Conservation (phyloP, 2,113 vertebrate species). For the Pipa parva region DNA sequence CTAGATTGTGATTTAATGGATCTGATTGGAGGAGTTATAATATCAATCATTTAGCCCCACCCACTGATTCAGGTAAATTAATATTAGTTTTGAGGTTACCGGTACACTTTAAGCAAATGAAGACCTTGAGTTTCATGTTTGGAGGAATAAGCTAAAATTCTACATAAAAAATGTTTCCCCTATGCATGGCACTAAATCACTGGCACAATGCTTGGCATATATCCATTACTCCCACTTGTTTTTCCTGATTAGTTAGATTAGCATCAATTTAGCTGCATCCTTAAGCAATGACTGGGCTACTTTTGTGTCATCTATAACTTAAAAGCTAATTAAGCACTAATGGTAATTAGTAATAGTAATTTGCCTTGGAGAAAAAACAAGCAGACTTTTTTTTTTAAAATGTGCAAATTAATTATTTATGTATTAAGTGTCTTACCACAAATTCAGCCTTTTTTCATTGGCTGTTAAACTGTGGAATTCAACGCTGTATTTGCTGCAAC, state of each 20-base stretch:
- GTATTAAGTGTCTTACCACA: slow-evolving; percentile 3
- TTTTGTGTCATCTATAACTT: slow-evolving; percentile 3
- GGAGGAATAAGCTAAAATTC: no score
- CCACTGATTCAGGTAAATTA: no score
- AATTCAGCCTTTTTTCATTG: not conserved
- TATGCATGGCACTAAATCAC: not conserved
- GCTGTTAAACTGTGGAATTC: slow-evolving; percentile 6
- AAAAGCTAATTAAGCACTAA: slow-evolving; percentile 30
- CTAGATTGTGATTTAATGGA: no score
- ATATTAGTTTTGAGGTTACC: no score
- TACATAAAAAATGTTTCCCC: no score
- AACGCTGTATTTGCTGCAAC: no score
- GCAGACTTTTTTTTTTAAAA: slow-evolving; percentile 8
- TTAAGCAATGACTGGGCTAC: not conserved
- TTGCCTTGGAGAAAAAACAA: slow-evolving; percentile 21
- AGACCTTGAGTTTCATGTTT: no score
- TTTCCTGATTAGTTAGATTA: not conserved
- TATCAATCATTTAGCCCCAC: no score
- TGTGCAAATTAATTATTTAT: slow-evolving; percentile 24
- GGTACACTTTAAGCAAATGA: no score
- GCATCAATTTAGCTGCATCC: not conserved
- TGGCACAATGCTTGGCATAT: not conserved
- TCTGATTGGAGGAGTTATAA: no score
- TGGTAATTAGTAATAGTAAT: slow-evolving; percentile 22
- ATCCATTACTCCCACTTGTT: not conserved